A percentile compares a stretch with the other conserved stretches of the same genome.
phyloP scores from a whole-genome alignment of 2,888 invertebrate genomes.

The Perdita meconis region DNA sequence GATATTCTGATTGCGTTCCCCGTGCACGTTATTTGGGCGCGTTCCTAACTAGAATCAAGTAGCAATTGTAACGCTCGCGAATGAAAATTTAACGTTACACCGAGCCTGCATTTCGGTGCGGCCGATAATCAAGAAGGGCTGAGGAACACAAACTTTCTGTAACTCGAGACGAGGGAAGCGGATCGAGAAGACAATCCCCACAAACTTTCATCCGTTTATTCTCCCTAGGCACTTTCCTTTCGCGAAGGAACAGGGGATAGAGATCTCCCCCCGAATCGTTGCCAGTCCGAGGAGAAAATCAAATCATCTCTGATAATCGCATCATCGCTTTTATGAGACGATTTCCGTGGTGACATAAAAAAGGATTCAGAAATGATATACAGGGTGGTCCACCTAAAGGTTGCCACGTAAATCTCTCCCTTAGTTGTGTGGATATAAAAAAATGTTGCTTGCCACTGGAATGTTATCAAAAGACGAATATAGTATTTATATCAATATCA shows the following conservation, averaged over 20 bases:
- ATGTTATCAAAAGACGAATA: no score
- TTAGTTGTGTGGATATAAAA: no score
- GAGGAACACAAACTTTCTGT: no score
- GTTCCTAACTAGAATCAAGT: neutral
- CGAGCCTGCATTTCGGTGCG: no score
- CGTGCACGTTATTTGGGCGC: neutral
- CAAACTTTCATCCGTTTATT: slow-evolving; percentile 20
- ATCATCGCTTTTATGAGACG: slow-evolving; percentile 17
- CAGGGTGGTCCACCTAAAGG: no score
- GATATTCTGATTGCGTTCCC: slow-evolving; percentile 1
- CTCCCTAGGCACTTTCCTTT: neutral
- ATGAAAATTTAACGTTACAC: no score
- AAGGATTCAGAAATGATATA: slow-evolving; percentile 30
- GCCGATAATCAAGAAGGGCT: no score
- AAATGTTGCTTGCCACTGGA: no score
- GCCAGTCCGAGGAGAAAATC: slow-evolving; percentile 2
- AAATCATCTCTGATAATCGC: slow-evolving; percentile 25
- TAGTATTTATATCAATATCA: no score
- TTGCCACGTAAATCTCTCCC: no score
- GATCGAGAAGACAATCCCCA: slow-evolving; percentile 27
- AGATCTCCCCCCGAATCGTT: slow-evolving; percentile 3
- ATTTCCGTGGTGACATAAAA: slow-evolving; percentile 22
- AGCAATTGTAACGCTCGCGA: neutral
- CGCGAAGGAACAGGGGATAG: neutral
- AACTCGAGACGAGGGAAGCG: neutral